Percentiles rank a stretch among this genome's conserved stretches.
These are phyloP conservation scores for Meloidogyne exigua DNA, from an alignment of 1,140 invertebrate genomes.

Conservation along the genomic window DNA sequence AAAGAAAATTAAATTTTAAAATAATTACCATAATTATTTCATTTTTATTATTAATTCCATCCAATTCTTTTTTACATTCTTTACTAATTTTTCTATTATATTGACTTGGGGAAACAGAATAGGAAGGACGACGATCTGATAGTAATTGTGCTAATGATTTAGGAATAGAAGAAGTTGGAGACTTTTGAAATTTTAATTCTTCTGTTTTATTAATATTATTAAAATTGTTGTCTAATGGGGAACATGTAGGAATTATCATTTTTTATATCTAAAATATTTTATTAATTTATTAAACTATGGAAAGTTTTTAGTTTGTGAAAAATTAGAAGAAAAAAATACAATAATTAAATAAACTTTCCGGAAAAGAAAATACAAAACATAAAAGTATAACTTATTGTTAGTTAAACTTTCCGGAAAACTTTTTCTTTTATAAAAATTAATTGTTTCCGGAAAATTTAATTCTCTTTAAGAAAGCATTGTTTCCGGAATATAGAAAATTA, in stretches of 20 bases:
- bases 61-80: not conserved
- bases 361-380: not conserved
- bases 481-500: too few species aligned
- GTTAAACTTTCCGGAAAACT: not conserved
- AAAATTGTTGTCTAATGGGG: not conserved
- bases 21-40: not conserved
- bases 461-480: not conserved
- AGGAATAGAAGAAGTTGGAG: not conserved
- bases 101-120: not conserved
- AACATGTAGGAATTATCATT: conserved; percentile 3
- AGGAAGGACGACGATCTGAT: not conserved
- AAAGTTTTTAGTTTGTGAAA: too few species aligned
- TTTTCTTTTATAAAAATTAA: not conserved
- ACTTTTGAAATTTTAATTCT: too few species aligned
- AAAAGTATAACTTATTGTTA: not conserved
- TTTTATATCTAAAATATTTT: not conserved
- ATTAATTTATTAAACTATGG: too few species aligned
- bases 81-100: not conserved
- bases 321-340: too few species aligned
- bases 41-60: not conserved
- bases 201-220: not conserved
- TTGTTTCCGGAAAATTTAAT: not conserved
- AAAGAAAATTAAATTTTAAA: not conserved
- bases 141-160: conserved; percentile 1
- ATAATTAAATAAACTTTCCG: not conserved